phyloP scores from a whole-genome alignment of 2,797 vertebrate genomes.

The Xenopus petersii region DNA sequence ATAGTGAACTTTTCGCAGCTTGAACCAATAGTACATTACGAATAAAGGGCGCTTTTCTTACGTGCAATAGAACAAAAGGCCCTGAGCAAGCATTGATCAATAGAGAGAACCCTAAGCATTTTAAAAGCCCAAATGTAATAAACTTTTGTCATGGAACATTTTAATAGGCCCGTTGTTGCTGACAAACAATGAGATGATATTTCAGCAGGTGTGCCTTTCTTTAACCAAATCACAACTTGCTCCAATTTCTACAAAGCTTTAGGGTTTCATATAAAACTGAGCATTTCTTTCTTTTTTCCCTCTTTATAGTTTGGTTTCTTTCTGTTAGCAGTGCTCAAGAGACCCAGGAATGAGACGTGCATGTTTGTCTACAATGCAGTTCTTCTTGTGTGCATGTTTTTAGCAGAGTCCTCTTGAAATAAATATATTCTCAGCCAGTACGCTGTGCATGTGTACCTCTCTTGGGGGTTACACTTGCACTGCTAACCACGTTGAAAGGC shows the following conservation, averaged over 20 bases:
- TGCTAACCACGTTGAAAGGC: no score
- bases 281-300: constrained; percentile 20
- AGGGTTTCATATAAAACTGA: constrained; percentile 49
- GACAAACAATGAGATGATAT: constrained; percentile 51
- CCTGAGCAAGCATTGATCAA: constrained; percentile 42
- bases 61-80: constrained; percentile 47
- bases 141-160: constrained; percentile 52
- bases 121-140: constrained; percentile 54
- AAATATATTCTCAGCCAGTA: no score
- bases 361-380: not conserved
- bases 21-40: constrained; percentile 50
- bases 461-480: no score
- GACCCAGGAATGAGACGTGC: not conserved
- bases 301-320: not conserved
- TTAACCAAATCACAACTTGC: constrained; percentile 37
- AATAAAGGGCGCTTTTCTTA: constrained; percentile 45
- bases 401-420: no score
- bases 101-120: constrained; percentile 45
- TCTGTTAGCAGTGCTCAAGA: constrained; percentile 8
- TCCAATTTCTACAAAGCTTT: constrained; percentile 13
- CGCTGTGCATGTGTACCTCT: no score
- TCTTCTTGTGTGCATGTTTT: not conserved
- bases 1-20: constrained; percentile 60
- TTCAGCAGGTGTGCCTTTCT: constrained; percentile 64
- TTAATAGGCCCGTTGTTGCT: constrained; percentile 37